phyloP scores from a whole-genome alignment of 2,888 invertebrate genomes.

The Phalangium opilio region DNA sequence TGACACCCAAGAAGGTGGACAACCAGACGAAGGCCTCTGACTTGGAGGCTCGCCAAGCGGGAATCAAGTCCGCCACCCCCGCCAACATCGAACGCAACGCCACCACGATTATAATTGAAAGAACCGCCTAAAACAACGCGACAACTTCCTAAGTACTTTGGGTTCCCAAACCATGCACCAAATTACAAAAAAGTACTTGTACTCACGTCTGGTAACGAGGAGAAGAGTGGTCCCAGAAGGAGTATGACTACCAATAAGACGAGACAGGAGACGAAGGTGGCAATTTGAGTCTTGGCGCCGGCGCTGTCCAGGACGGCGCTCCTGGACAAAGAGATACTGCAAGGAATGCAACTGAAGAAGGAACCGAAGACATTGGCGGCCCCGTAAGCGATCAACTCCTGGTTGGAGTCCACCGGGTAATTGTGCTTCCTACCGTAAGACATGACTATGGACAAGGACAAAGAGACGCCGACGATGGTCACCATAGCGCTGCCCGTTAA shows the following conservation, averaged over 20 bases:
- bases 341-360: constrained; percentile 34
- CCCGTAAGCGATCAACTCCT: constrained; percentile 32
- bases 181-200: not conserved
- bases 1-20: constrained; percentile 55
- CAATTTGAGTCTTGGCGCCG: constrained; percentile 67
- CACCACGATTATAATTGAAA: constrained; percentile 64
- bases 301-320: constrained; percentile 60
- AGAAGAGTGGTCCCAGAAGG: constrained; percentile 75
- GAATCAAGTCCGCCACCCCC: constrained; percentile 49
- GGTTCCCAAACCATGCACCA: too few relatives aligned
- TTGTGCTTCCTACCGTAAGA: constrained; percentile 53
- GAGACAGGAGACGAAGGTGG: constrained; percentile 58
- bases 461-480: constrained; percentile 45
- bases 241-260: constrained; percentile 62
- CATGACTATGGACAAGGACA: constrained; percentile 54
- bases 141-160: too few relatives aligned
- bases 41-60: constrained; percentile 57
- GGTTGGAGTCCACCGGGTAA: constrained; percentile 53
- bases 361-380: constrained; percentile 29
- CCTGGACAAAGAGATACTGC: constrained; percentile 36
- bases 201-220: constrained; percentile 57
- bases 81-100: constrained; percentile 59
- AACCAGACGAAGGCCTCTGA: constrained; percentile 68
- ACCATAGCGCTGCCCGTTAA: constrained; percentile 11
- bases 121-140: constrained; percentile 44